phyloP scores from a whole-genome alignment of 2,797 vertebrate genomes.

The Labeo calbasu region DNA sequence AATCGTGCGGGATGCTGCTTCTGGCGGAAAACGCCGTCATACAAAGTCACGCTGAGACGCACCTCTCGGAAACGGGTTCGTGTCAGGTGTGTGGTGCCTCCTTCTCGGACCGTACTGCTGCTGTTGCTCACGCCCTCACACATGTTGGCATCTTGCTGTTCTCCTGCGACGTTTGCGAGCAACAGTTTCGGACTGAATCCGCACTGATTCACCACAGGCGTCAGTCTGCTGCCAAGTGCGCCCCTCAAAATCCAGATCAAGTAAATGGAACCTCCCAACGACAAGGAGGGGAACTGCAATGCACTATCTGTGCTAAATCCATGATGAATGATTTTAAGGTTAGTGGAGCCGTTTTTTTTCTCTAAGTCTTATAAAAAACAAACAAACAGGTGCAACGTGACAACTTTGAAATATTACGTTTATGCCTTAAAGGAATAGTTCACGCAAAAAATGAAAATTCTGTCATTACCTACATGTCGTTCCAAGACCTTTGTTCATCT shows the following conservation, averaged over 20 bases:
- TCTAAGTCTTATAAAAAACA: no score
- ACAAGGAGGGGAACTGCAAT: constrained; percentile 78
- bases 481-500: no score
- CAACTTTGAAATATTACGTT: no score
- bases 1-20: constrained; percentile 85
- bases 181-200: constrained; percentile 90
- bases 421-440: no score
- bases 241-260: constrained; percentile 76
- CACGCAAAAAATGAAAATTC: no score
- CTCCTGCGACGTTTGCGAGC: constrained; percentile 92
- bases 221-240: constrained; percentile 81
- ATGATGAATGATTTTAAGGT: constrained; percentile 90
- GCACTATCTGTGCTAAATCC: constrained; percentile 83
- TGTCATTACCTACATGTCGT: no score
- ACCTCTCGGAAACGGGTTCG: constrained; percentile 86
- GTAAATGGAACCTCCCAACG: constrained; percentile 68
- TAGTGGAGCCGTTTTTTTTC: constrained; percentile 33
- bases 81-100: constrained; percentile 89
- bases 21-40: constrained; percentile 85
- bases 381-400: no score
- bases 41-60: constrained; percentile 86
- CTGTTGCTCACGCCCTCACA: constrained; percentile 84
- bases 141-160: constrained; percentile 93
- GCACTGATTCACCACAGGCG: constrained; percentile 90
- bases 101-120: constrained; percentile 83